phyloP scores from a whole-genome alignment of 2,888 invertebrate species.

The Ischnura elegans region DNA sequence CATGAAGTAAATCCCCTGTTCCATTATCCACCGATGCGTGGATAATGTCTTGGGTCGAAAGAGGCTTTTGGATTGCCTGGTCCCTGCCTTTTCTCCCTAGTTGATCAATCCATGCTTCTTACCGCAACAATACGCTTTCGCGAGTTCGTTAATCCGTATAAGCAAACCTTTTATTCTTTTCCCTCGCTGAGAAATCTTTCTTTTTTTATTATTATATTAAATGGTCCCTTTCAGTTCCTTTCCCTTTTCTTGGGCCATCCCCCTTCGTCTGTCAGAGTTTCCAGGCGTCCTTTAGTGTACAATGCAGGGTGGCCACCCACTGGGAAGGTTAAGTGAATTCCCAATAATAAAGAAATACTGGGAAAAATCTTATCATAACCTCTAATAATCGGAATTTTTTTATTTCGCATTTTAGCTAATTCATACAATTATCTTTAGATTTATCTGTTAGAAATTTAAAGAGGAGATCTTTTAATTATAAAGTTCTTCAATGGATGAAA shows the following conservation, averaged over 20 bases:
- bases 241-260: background rate
- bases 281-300: too few relatives aligned
- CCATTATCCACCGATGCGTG: background rate
- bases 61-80: background rate
- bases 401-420: too few relatives aligned
- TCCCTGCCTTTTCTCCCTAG: background rate
- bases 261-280: too few relatives aligned
- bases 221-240: background rate
- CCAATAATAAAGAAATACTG: too few relatives aligned
- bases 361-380: too few relatives aligned
- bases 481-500: too few relatives aligned
- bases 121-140: constrained; percentile 15
- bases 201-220: background rate
- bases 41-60: background rate
- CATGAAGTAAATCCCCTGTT: background rate
- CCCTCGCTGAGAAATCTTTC: background rate
- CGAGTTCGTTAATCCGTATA: constrained; percentile 29
- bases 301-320: too few relatives aligned
- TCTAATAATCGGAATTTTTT: too few relatives aligned
- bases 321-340: too few relatives aligned
- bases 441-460: too few relatives aligned
- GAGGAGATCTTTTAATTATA: too few relatives aligned
- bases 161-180: background rate
- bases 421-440: too few relatives aligned
- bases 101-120: background rate